phyloP scores from a whole-genome alignment of 2,797 vertebrate genomes.

The Tolypeutes matacus region DNA sequence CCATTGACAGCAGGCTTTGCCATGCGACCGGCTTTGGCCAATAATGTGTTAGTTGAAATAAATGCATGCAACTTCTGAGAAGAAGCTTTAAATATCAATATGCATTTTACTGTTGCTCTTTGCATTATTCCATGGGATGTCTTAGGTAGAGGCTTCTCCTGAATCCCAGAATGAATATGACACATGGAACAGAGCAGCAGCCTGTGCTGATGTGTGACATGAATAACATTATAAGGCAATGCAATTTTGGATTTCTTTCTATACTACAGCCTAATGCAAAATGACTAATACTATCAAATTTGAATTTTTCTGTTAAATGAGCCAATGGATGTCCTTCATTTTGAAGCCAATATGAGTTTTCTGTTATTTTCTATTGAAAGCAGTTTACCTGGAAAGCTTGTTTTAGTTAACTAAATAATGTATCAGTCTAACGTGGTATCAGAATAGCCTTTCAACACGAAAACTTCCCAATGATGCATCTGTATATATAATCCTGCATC shows the following conservation, averaged over 20 bases:
- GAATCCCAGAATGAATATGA: not conserved
- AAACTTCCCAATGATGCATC: not conserved
- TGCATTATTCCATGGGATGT: not conserved
- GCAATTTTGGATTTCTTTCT: not conserved
- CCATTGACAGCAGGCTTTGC: not conserved
- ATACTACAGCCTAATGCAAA: not conserved
- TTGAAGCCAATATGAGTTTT: conserved; percentile 19
- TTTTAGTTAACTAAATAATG: conserved; percentile 10
- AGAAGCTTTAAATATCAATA: not conserved
- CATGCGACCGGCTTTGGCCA: not conserved
- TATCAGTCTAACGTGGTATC: not conserved
- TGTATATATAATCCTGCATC: not conserved
- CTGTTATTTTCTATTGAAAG: conserved; percentile 4
- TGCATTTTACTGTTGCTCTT: not conserved
- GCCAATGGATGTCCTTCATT: not conserved
- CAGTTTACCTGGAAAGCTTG: not conserved
- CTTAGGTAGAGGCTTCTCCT: not conserved
- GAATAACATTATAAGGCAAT: not conserved
- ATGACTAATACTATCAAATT: not conserved
- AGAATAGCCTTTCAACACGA: conserved; percentile 51
- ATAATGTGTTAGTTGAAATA: not conserved
- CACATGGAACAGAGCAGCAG: not conserved
- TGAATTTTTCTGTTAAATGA: not conserved
- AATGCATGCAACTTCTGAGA: conserved; percentile 16
- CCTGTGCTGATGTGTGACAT: not conserved